Conservation (phyloP, 2,888 invertebrate species). For the Apodemia hepburni region DNA sequence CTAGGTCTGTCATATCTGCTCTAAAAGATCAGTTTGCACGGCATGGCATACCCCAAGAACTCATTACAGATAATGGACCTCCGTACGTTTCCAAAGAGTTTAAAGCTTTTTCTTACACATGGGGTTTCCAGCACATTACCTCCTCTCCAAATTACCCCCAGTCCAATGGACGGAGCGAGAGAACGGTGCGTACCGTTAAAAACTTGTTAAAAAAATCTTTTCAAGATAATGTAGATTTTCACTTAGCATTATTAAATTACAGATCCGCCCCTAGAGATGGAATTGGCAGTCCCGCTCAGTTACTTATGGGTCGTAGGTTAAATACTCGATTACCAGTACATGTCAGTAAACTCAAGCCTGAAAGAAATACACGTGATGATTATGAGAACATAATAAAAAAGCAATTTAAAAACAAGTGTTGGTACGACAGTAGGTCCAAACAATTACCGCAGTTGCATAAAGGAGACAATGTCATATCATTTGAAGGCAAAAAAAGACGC, state of each 20-base stretch:
- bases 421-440: conserved; percentile 19
- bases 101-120: conserved; percentile 17
- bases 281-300: conserved; percentile 24
- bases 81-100: conserved; percentile 26
- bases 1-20: conserved; percentile 22
- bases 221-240: conserved; percentile 21
- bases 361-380: conserved; percentile 12
- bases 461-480: conserved; percentile 18
- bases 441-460: conserved; percentile 15
- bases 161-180: too few species aligned
- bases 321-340: conserved; percentile 26
- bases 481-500: conserved; percentile 8
- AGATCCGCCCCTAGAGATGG: conserved; percentile 23
- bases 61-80: conserved; percentile 32
- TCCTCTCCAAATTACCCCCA: conserved; percentile 25
- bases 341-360: conserved; percentile 14
- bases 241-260: conserved; percentile 28
- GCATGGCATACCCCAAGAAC: conserved; percentile 29
- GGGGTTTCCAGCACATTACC: conserved; percentile 23
- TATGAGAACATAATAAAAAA: conserved; percentile 13
- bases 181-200: too few species aligned
- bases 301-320: conserved; percentile 29
- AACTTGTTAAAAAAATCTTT: background rate
- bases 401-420: conserved; percentile 6
- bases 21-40: conserved; percentile 30